Evolutionary conservation across 1,140 invertebrate genomes (phyloP), one percentile per base, ranked within the genome.

Genomic region (Mycetomoellerius zeteki): DNA sequence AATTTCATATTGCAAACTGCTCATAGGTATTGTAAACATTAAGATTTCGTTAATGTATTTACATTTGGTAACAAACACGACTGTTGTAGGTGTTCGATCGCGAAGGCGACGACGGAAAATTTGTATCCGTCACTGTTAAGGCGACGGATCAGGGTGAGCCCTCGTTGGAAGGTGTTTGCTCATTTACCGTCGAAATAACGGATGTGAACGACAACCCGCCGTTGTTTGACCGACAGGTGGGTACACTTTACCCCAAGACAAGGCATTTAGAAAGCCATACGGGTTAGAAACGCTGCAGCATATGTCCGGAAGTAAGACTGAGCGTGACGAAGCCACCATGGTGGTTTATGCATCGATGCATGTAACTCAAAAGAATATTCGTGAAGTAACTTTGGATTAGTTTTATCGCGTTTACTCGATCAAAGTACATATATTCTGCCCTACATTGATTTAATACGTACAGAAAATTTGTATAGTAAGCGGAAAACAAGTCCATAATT

Each of bases 71-170:
- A 84, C 7, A 8, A 7, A 64, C 6, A 47, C 4, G 24, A 30
- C 16, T 6, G 71, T 86, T 90, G 14, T 86, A 97, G 96, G 98
- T 99, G 2, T 99, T 99, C 93, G 98, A 99, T 95, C 96, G 98
- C 88, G 98, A 99, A 96, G 98, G 98, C 0, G 98, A 99, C 91
- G 98, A 99, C 94, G 98, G 98, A 4, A 99, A 99, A 95, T 99
- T 99, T 94, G 98, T 99, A 1, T 99, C 98, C 0, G 98, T 99
- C 0, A 99, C 98, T 0, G 98, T 99, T 0, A 99, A 99, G 95
- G 99, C 99, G 6, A 99, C 98, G 0, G 99, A 99, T 96, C 98
- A 99, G 94, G 99, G 99, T n/a, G 98, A 98, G 94, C 98, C 98
- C 14, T 98, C 98, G 5, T 94, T 99, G 77, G 98, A 99, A 95